Evolutionary conservation across 2,797 vertebrate genomes (phyloP).

Genomic region (Martes flavigula): DNA sequence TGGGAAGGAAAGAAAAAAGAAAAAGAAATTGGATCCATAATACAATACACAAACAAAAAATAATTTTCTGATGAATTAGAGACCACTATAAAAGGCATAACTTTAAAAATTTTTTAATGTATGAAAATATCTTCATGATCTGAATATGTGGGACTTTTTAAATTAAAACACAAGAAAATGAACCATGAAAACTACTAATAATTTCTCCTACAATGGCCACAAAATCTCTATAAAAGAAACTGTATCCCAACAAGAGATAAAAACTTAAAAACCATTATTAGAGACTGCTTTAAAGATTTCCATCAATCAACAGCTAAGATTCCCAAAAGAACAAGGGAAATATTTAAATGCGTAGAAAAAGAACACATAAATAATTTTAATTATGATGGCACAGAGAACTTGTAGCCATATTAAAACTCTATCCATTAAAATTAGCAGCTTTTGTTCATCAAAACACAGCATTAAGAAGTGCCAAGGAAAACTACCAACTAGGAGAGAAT

Average conservation of each 20-base stretch:
- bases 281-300: neutral
- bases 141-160: neutral
- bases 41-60: neutral
- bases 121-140: neutral
- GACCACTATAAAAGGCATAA: neutral
- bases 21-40: neutral
- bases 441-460: neutral
- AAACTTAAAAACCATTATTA: neutral
- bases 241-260: neutral
- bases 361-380: neutral
- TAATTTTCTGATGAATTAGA: neutral
- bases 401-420: neutral
- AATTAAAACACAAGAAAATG: neutral
- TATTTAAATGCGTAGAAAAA: neutral
- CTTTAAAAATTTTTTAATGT: neutral
- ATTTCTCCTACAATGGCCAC: neutral
- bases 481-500: neutral
- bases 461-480: neutral
- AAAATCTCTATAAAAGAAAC: neutral
- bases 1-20: neutral
- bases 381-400: neutral
- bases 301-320: neutral
- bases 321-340: neutral
- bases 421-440: neutral
- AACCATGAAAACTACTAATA: neutral